These are phyloP conservation scores for Dynastes tityus DNA, from an alignment of 2,888 invertebrate genomes.

Conservation along the genomic window DNA sequence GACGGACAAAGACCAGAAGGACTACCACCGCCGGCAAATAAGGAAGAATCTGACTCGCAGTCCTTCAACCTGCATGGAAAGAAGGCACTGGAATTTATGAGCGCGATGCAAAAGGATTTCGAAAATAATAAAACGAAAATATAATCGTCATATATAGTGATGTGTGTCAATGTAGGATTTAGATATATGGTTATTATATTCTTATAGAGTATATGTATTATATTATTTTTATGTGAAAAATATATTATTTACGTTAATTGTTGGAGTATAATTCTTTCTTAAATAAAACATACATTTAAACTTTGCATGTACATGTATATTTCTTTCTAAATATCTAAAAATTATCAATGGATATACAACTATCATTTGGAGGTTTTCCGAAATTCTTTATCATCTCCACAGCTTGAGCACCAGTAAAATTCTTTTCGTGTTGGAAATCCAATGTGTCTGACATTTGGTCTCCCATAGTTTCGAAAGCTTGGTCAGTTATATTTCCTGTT, in stretches of 20 bases:
- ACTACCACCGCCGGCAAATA: constrained; percentile 51
- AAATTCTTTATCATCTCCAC: constrained; percentile 41
- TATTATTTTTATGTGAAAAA: constrained; percentile 9
- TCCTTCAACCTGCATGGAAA: constrained; percentile 51
- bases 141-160: constrained; percentile 14
- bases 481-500: constrained; percentile 66
- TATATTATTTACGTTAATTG: constrained; percentile 15
- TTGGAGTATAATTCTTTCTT: background rate
- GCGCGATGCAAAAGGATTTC: constrained; percentile 53
- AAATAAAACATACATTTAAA: too few relatives aligned
- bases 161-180: background rate
- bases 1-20: constrained; percentile 51
- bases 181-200: constrained; percentile 27
- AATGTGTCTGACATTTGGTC: constrained; percentile 67
- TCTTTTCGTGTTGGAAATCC: constrained; percentile 64
- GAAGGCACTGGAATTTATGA: constrained; percentile 56
- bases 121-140: constrained; percentile 56
- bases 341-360: background rate
- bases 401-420: constrained; percentile 61
- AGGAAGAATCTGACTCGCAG: constrained; percentile 1
- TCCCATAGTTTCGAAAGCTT: constrained; percentile 67
- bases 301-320: too few relatives aligned
- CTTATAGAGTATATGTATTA: constrained; percentile 16
- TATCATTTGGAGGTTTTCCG: background rate
- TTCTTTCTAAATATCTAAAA: background rate